Evolutionary conservation across 2,797 vertebrate species (phyloP), one percentile per base, ranked within the genome.

Genomic region (Parauchenoglanis ngamensis): DNA sequence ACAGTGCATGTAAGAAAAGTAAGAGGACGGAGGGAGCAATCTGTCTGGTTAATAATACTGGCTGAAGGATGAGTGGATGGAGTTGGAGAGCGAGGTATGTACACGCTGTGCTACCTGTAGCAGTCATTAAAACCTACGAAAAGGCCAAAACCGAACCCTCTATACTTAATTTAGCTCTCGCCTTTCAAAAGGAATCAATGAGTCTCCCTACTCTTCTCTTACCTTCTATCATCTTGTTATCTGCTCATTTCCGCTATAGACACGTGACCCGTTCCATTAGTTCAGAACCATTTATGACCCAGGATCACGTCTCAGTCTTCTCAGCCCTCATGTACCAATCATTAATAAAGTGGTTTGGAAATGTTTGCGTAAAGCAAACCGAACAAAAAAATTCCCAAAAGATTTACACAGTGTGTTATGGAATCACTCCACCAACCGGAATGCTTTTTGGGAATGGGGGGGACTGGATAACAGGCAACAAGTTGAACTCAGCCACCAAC

Each of bases 101-200:
- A 28, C 5, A 49, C 54, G 68, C 65, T 79, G 68, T 56, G 76
- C 65, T 31, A 86, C n/a, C 40, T 63, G 65, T 86, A 84, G 80
- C 72, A 86, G 84, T 86, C 65, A 86, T 87, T 84, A 86, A 73
- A 78, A 46, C 57, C 31, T 79, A 35, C 23, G 54, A 70, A 31
- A 84, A 79, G 28, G 59, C 86, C 52, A 81, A 65, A 35, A 52
- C 54, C 31, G 23, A 79, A 25, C 52, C 56, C 61, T 61, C 11
- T 8, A n/a, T 63, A 56, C 78, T 63, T 85, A 85, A 73, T 49
- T 73, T 73, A 73, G 40, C 73, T 57, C 56, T 81, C 3, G 73
- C 15, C 46, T 35, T 52, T 35, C 40, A 61, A 54, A 61, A 17
- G n/a, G 25, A 75, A 73, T 75, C 78, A 13, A 65, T 31, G 86